Percentiles rank a stretch among this genome's conserved stretches.
phyloP scores from a whole-genome alignment of 2,888 invertebrate species.

The Patella depressa region DNA sequence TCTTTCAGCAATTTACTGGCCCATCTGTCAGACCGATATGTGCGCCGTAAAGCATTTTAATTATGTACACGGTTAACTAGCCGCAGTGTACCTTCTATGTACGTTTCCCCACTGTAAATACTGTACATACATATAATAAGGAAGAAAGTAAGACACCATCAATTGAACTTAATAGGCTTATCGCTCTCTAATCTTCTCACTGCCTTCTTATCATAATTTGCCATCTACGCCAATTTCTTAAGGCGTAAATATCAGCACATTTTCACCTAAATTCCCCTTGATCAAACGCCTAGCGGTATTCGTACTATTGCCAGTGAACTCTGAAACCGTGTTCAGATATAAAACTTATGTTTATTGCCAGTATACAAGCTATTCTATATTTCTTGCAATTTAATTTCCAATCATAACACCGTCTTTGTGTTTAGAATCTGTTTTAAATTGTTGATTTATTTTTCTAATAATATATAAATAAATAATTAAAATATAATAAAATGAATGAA shows the following conservation, averaged over 20 bases:
- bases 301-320: no score
- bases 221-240: conserved; percentile 2
- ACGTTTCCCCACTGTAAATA: not conserved
- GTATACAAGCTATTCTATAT: not conserved
- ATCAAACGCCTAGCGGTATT: no score
- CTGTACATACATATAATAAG: not conserved
- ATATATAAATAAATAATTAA: not conserved
- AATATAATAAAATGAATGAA: not conserved
- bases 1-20: not conserved
- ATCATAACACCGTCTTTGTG: no score
- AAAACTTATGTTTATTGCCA: not conserved
- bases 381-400: conserved; percentile 9
- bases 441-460: no score
- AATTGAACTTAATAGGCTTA: conserved; percentile 1
- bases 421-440: no score
- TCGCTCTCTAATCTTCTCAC: not conserved
- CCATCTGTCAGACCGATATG: conserved; percentile 1
- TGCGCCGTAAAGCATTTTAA: not conserved
- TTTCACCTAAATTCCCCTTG: not conserved
- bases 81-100: no score
- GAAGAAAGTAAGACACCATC: not conserved
- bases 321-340: no score
- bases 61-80: not conserved
- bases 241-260: conserved; percentile 13
- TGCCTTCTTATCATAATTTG: conserved; percentile 3